Evolutionary conservation across 2,113 vertebrate species (phyloP), one percentile per base, ranked within the genome.

Genomic region (Chaetura pelagica): DNA sequence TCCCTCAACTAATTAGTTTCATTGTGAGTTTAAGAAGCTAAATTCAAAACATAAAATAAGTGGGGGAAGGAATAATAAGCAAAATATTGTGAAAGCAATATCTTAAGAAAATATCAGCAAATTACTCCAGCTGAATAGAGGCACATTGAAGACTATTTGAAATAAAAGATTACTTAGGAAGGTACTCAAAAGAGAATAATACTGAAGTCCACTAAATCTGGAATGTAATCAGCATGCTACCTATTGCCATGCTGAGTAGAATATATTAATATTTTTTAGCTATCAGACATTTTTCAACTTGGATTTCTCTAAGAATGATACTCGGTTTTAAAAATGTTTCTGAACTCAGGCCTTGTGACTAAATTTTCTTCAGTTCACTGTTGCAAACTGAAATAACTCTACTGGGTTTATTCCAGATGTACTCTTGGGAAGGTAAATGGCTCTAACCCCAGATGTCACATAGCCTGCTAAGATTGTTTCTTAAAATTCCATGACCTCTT

Each of bases 51-150:
- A 93, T 52, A 57, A 85, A 77, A 82, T 97, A 62, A 22, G 17
- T 57, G 17, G 20, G 34, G 21, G 21, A 88, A 77, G 63, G 93
- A 91, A 85, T 57, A 85, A 80, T 84, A 96, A 91, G 57, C 35
- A 96, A 91, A 97, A 93, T 87, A 90, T 57, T 91, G 32, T 77
- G 87, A 96, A 96, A 97, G 66, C 17, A 83, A 8, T n/a, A n/a
- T n/a, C n/a, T 87, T 72, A 89, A 77, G 21, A 84, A 96, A 89
- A 68, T 78, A 88, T 32, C 21, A 21, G 34, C 9, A 80, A 79
- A 15, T 96, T 89, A 6, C 23, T 93, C 23, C 75, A 95, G 30
- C 21, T 94, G 40, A 35, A 66, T 71, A n/a, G 35, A 54, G 22
- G 19, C 11, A 67, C 32, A n/a, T 10, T 18, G 44, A 75, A 84